Evolutionary conservation across 2,113 vertebrate species (phyloP).

Genomic region (Pangasianodon hypophthalmus): DNA sequence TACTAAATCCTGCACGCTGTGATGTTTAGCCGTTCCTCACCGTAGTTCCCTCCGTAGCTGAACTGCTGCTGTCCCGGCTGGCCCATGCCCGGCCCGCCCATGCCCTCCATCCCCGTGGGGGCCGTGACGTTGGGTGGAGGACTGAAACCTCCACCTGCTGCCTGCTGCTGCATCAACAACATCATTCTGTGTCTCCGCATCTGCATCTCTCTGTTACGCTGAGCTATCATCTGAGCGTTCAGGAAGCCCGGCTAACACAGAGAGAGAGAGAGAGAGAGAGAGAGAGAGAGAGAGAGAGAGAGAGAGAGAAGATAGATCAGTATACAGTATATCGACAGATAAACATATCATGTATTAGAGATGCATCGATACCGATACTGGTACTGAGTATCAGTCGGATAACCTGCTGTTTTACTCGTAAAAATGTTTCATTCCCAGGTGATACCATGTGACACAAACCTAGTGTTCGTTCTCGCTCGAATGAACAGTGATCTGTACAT

Average conservation of each 20-base stretch:
- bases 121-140: slow-evolving; percentile 94
- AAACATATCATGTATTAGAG: neutral
- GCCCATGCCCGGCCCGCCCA: slow-evolving; percentile 80
- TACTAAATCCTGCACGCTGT: neutral
- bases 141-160: slow-evolving; percentile 83
- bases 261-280: neutral
- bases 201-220: slow-evolving; percentile 87
- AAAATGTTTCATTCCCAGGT: too few relatives aligned
- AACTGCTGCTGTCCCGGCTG: slow-evolving; percentile 87
- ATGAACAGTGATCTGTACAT: too few relatives aligned
- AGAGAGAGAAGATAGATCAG: neutral
- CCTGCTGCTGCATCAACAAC: slow-evolving; percentile 83
- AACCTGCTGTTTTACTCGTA: too few relatives aligned
- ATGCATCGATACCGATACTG: neutral
- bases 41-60: slow-evolving; percentile 86
- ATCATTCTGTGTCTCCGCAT: slow-evolving; percentile 86
- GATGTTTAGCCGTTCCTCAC: slow-evolving; percentile 65
- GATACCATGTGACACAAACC: too few relatives aligned
- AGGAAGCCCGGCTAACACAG: slow-evolving; percentile 81
- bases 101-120: slow-evolving; percentile 85
- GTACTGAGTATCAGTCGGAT: too few relatives aligned
- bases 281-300: too few relatives aligned
- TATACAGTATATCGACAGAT: neutral
- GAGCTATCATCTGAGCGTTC: slow-evolving; percentile 93
- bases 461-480: too few relatives aligned